A percentile compares a stretch with the other conserved stretches of the same genome.
phyloP scores from a whole-genome alignment of 2,888 invertebrate genomes.

The Archaeoteleia sp. region DNA sequence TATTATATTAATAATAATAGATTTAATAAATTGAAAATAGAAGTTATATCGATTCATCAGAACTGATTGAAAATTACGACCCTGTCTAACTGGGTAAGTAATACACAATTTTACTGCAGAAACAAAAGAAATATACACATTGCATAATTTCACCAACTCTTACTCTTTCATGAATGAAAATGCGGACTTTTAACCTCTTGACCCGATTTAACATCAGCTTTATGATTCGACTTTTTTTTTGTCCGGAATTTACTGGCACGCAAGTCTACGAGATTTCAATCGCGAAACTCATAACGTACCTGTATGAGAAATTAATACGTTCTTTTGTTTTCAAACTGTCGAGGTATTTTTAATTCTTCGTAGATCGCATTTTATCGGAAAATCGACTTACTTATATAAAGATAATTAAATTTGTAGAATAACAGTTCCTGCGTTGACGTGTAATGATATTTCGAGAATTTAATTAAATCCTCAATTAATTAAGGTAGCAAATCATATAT shows the following conservation, averaged over 20 bases:
- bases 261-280: slow-evolving; percentile 23
- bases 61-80: not conserved
- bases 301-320: slow-evolving; percentile 4
- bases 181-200: not conserved
- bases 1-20: no score
- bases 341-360: no score
- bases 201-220: slow-evolving; percentile 8
- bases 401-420: no score
- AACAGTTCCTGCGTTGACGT: no score
- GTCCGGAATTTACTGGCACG: slow-evolving; percentile 10
- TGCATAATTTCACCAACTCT: not conserved
- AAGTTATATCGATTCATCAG: no score
- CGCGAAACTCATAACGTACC: slow-evolving; percentile 11
- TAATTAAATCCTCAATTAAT: no score
- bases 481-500: no score
- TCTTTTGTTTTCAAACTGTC: slow-evolving; percentile 1
- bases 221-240: slow-evolving; percentile 11
- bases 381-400: no score
- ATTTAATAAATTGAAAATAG: no score
- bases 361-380: no score
- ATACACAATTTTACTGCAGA: not conserved
- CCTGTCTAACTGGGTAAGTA: not conserved
- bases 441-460: no score
- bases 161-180: slow-evolving; percentile 7
- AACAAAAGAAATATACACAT: slow-evolving; percentile 1